Evolutionary conservation across 2,888 invertebrate species (phyloP).

Genomic region (Anorthoa munda): DNA sequence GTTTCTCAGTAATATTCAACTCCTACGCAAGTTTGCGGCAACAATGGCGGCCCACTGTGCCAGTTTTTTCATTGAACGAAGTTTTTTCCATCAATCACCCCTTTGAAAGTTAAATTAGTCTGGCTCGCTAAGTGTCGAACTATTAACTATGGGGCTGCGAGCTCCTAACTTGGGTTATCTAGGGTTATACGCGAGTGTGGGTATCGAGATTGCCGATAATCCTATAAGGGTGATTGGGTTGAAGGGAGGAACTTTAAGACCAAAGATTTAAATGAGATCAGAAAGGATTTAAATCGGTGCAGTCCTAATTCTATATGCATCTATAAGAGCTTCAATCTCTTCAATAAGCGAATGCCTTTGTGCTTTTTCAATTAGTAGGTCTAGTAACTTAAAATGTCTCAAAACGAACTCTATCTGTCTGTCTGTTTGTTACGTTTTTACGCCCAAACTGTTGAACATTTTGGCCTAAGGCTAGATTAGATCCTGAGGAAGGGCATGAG

Average conservation of each 20-base stretch:
- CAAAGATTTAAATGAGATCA: not conserved
- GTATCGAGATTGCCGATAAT: conserved; percentile 37
- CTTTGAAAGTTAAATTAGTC: conserved; percentile 68
- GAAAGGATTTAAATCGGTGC: not conserved
- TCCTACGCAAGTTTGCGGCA: conserved; percentile 52
- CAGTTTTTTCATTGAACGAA: conserved; percentile 62
- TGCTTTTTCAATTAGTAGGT: too few species aligned
- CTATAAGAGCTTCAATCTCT: not conserved
- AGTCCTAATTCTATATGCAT: not conserved
- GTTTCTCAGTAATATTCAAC: conserved; percentile 52
- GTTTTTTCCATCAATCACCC: conserved; percentile 67
- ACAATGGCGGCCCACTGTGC: conserved; percentile 50
- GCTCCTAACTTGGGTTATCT: not conserved
- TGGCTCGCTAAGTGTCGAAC: conserved; percentile 61
- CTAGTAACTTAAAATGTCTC: too few species aligned
- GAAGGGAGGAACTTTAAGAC: not conserved
- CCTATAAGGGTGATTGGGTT: not conserved
- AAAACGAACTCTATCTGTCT: too few species aligned
- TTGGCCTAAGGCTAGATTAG: too few species aligned
- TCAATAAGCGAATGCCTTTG: not conserved
- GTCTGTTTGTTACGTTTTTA: too few species aligned
- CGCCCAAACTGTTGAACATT: too few species aligned
- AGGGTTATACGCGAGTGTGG: conserved; percentile 1
- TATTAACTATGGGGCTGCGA: conserved; percentile 55
- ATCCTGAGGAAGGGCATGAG: too few species aligned